These are phyloP conservation scores for Drosophila auraria DNA, from an alignment of 1,140 invertebrate genomes.

Conservation along the genomic window DNA sequence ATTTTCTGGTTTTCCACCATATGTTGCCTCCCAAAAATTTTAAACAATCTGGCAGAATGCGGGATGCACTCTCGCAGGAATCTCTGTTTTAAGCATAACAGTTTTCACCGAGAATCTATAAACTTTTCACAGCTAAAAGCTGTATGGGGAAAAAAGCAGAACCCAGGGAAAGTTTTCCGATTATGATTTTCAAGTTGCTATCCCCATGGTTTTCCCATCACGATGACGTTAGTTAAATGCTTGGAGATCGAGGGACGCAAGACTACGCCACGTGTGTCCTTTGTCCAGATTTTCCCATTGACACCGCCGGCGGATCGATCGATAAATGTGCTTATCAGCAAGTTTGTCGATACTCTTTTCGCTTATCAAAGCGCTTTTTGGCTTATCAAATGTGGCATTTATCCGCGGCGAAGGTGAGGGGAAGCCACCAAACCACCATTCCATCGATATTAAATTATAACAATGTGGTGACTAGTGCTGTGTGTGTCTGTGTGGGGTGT, in stretches of 20 bases:
- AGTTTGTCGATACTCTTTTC: constrained; percentile 51
- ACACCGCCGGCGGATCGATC: constrained; percentile 43
- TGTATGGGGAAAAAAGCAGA: neutral
- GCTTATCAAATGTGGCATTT: constrained; percentile 55
- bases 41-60: neutral
- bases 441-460: constrained; percentile 71
- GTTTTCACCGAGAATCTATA: constrained; percentile 15
- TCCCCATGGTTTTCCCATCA: constrained; percentile 10
- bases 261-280: constrained; percentile 29
- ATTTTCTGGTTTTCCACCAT: constrained; percentile 1
- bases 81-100: constrained; percentile 12
- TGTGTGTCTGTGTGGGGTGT: constrained; percentile 7
- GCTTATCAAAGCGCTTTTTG: constrained; percentile 75
- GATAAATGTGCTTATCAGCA: constrained; percentile 80
- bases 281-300: constrained; percentile 41
- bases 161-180: constrained; percentile 18
- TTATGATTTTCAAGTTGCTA: constrained; percentile 17
- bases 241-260: neutral
- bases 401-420: constrained; percentile 7
- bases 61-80: neutral
- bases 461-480: constrained; percentile 58
- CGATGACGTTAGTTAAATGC: constrained; percentile 20
- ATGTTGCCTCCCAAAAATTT: neutral
- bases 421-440: constrained; percentile 5
- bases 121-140: constrained; percentile 2